Percentiles rank a stretch among this genome's conserved stretches.
Conservation (phyloP, 1,140 invertebrate species). For the Drosophila pseudoobscura region DNA sequence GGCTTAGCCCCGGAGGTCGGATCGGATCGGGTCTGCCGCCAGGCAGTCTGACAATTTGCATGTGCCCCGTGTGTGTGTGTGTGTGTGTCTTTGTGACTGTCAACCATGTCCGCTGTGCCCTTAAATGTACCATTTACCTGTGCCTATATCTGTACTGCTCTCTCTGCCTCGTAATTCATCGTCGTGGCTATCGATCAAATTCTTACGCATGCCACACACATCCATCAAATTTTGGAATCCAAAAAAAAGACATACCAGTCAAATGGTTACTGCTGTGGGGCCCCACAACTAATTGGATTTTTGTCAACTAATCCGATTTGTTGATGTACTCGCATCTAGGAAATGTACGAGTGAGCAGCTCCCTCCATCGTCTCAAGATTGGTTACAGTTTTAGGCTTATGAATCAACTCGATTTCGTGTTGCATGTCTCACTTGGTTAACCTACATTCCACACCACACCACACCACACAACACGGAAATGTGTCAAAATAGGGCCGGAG, state of each 20-base stretch:
- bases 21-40: slow-evolving; percentile 30
- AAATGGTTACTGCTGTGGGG: slow-evolving; percentile 22
- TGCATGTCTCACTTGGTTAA: slow-evolving; percentile 60
- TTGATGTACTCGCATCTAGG: slow-evolving; percentile 60
- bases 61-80: slow-evolving; percentile 22
- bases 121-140: slow-evolving; percentile 14
- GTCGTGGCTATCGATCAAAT: slow-evolving; percentile 69
- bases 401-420: slow-evolving; percentile 56
- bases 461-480: slow-evolving; percentile 28
- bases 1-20: slow-evolving; percentile 41
- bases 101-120: neutral
- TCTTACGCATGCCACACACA: slow-evolving; percentile 78
- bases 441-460: slow-evolving; percentile 46
- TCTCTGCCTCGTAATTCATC: slow-evolving; percentile 54
- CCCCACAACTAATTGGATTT: slow-evolving; percentile 73
- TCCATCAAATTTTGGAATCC: slow-evolving; percentile 58
- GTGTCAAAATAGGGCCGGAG: slow-evolving; percentile 51
- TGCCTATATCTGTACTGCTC: neutral
- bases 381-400: slow-evolving; percentile 75
- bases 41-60: slow-evolving; percentile 72
- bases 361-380: slow-evolving; percentile 47
- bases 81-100: neutral
- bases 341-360: slow-evolving; percentile 29
- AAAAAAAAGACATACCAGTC: slow-evolving; percentile 12
- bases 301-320: slow-evolving; percentile 79